These are phyloP conservation scores for Cryptocheilus praepositus DNA, from an alignment of 2,888 invertebrate genomes.

Conservation along the genomic window DNA sequence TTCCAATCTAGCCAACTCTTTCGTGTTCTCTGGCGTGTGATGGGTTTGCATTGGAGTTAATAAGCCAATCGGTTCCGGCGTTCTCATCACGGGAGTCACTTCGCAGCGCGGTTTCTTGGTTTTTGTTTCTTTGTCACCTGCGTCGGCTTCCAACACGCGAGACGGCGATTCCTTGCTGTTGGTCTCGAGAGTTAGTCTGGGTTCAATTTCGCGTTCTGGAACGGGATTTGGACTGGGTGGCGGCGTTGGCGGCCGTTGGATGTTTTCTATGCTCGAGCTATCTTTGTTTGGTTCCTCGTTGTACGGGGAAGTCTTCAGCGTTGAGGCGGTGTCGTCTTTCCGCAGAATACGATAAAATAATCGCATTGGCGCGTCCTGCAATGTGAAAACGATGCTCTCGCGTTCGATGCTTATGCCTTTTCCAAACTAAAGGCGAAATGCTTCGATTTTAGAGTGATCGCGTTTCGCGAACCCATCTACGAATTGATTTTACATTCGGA, in stretches of 20 bases:
- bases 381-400: conserved; percentile 31
- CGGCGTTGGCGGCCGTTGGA: conserved; percentile 67
- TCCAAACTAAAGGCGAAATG: not conserved
- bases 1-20: conserved; percentile 58
- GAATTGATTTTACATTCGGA: too few species aligned
- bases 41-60: conserved; percentile 33
- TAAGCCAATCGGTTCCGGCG: conserved; percentile 38
- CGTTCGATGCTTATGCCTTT: not conserved
- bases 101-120: conserved; percentile 69
- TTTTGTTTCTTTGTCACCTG: conserved; percentile 59
- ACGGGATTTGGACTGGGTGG: conserved; percentile 67
- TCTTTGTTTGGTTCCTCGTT: conserved; percentile 37
- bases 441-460: too few species aligned
- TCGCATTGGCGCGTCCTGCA: conserved; percentile 68
- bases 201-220: conserved; percentile 44
- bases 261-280: conserved; percentile 59
- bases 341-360: conserved; percentile 61
- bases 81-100: conserved; percentile 66
- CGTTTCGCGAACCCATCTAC: too few species aligned
- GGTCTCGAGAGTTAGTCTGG: conserved; percentile 33
- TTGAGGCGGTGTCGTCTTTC: conserved; percentile 45
- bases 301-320: conserved; percentile 21
- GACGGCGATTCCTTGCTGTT: conserved; percentile 21
- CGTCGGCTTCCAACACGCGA: conserved; percentile 46
- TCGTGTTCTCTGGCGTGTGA: conserved; percentile 37